Conservation (phyloP, 2,797 vertebrate species). For the Mus caroli region DNA sequence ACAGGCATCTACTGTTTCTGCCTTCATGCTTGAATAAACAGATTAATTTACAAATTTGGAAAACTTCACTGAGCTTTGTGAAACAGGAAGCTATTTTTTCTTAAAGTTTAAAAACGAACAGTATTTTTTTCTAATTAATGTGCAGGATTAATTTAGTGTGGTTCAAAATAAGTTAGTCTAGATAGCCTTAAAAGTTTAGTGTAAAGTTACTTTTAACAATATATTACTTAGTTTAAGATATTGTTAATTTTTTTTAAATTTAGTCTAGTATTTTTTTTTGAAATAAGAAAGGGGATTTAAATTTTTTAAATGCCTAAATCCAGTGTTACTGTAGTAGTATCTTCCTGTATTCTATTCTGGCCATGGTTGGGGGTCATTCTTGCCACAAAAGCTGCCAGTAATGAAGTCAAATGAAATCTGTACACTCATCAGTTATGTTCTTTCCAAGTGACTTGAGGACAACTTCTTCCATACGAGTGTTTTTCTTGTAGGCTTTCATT, state of each 20-base stretch:
- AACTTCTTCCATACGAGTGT: constrained; percentile 26
- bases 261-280: not conserved
- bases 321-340: not conserved
- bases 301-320: constrained; percentile 14
- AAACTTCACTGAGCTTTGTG: constrained; percentile 29
- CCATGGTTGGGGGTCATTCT: not conserved
- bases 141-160: not conserved
- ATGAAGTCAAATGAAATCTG: not conserved
- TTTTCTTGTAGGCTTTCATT: constrained; percentile 10
- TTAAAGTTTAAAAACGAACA: not conserved
- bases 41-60: not conserved
- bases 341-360: not conserved
- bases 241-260: constrained; percentile 34
- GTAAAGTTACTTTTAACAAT: constrained; percentile 29
- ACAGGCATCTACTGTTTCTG: not conserved
- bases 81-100: constrained; percentile 20
- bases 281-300: not conserved
- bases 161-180: constrained; percentile 58
- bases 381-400: not conserved
- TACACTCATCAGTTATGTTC: not conserved
- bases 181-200: constrained; percentile 42
- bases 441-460: constrained; percentile 29
- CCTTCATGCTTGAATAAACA: not conserved
- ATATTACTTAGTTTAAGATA: constrained; percentile 9
- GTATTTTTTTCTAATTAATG: not conserved